Conservation (phyloP, 2,113 vertebrate species). For the Setophaga coronata region DNA sequence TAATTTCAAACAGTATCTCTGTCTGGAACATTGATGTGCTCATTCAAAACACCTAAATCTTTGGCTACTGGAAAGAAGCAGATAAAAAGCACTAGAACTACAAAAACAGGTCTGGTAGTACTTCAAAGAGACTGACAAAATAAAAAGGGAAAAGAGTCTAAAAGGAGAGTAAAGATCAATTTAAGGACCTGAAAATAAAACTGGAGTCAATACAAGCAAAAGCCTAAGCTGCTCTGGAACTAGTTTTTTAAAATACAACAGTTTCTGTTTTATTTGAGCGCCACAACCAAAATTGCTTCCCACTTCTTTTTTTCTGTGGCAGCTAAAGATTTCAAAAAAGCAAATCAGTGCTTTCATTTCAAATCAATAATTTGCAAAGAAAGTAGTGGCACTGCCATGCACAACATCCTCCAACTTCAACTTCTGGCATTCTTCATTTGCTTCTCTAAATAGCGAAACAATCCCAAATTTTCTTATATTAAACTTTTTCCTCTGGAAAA, state of each 20-base stretch:
- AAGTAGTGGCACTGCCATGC: neutral
- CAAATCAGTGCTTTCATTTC: neutral
- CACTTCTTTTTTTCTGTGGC: neutral
- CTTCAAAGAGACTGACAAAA: slow-evolving; percentile 71
- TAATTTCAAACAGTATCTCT: slow-evolving; percentile 87
- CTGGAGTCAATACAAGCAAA: neutral
- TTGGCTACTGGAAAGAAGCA: slow-evolving; percentile 78
- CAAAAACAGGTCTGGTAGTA: slow-evolving; percentile 70
- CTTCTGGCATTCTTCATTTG: neutral
- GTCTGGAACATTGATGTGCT: slow-evolving; percentile 79
- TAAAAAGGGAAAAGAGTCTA: slow-evolving; percentile 7
- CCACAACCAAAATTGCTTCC: neutral
- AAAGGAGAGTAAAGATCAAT: slow-evolving; percentile 8
- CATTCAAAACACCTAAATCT: slow-evolving; percentile 82
- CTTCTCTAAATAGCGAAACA: neutral
- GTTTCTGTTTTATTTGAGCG: neutral
- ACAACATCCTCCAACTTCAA: neutral
- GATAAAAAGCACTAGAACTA: slow-evolving; percentile 71
- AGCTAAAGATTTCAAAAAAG: neutral
- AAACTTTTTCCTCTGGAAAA: neutral
- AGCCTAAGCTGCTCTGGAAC: neutral
- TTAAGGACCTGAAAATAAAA: slow-evolving; percentile 19
- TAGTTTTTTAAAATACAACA: neutral
- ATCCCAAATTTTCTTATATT: neutral
- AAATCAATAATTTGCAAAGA: neutral